These are phyloP conservation scores for Xanthia togata DNA, from an alignment of 2,888 invertebrate species.

Conservation along the genomic window DNA sequence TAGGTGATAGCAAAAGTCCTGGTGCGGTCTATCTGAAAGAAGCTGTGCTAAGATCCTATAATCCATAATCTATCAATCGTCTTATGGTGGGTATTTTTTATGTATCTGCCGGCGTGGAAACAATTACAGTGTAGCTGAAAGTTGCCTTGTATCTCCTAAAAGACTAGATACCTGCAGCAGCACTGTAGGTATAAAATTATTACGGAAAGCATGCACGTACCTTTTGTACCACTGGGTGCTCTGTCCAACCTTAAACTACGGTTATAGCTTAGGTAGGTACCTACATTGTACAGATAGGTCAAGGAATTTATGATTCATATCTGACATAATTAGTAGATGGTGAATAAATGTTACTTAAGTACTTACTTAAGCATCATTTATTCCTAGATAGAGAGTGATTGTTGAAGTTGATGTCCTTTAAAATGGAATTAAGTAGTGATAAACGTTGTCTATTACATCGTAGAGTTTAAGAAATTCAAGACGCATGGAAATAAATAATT, in stretches of 20 bases:
- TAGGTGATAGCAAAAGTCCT: conserved; percentile 55
- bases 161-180: conserved; percentile 61
- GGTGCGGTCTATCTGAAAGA: conserved; percentile 45
- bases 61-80: conserved; percentile 32
- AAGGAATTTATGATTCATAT: conserved; percentile 60
- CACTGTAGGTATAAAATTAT: conserved; percentile 56
- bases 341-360: conserved; percentile 41
- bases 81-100: conserved; percentile 33
- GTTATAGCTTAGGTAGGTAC: conserved; percentile 53
- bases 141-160: conserved; percentile 67
- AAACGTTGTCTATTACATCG: conserved; percentile 65
- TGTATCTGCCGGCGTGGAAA: conserved; percentile 44
- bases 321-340: conserved; percentile 39
- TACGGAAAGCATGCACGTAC: conserved; percentile 50
- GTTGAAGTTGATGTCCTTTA: conserved; percentile 61
- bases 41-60: conserved; percentile 50
- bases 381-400: conserved; percentile 57
- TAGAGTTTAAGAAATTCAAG: conserved; percentile 67
- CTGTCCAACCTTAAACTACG: conserved; percentile 61
- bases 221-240: conserved; percentile 43
- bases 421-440: conserved; percentile 61
- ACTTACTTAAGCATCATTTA: conserved; percentile 42
- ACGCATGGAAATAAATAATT: conserved; percentile 73
- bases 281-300: conserved; percentile 50
- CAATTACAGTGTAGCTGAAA: conserved; percentile 54